These are phyloP conservation scores for Ivindomyrus marchei DNA, from an alignment of 2,113 vertebrate genomes.

Conservation along the genomic window DNA sequence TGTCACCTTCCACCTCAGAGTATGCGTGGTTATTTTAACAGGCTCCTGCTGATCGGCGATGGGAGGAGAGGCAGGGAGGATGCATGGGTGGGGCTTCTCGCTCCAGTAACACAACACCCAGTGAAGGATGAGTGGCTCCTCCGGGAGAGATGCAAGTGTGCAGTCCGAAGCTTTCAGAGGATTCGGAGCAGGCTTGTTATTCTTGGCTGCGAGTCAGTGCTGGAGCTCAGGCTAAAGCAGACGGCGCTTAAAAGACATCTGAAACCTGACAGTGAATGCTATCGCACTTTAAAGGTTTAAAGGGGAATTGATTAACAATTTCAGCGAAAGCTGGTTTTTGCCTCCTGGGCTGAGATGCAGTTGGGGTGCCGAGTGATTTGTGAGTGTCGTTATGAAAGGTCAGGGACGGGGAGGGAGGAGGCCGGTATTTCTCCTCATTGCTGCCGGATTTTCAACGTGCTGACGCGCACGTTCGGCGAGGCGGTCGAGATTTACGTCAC, in stretches of 20 bases:
- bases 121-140: neutral
- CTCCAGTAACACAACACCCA: neutral
- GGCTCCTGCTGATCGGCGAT: neutral
- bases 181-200: neutral
- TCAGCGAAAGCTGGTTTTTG: neutral
- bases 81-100: neutral
- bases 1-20: neutral
- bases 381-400: neutral
- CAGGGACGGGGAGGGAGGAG: neutral
- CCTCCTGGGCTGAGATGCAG: neutral
- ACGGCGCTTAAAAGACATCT: neutral
- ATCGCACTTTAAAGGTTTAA: neutral
- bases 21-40: neutral
- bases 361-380: neutral
- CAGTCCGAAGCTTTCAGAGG: neutral
- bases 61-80: neutral
- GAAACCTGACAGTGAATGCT: neutral
- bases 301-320: conserved; percentile 1
- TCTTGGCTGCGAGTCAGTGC: neutral
- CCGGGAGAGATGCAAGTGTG: neutral
- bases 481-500: neutral
- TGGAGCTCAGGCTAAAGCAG: neutral
- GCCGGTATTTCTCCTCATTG: neutral
- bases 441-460: neutral
- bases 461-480: neutral